Evolutionary conservation across 2,888 invertebrate genomes (phyloP).

Genomic region (Fragum sueziense): DNA sequence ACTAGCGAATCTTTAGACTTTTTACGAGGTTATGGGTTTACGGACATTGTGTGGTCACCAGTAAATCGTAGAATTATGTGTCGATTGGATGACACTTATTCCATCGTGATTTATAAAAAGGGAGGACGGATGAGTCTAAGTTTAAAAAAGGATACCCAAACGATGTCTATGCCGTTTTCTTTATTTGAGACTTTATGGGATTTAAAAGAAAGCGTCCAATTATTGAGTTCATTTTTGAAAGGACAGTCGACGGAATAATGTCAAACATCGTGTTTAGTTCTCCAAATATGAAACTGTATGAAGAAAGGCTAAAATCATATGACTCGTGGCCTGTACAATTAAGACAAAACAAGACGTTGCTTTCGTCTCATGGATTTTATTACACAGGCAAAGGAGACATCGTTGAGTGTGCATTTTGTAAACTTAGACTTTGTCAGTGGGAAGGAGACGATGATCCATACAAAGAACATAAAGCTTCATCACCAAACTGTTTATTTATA

Average conservation of each 20-base stretch:
- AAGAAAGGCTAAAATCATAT: conserved; percentile 12
- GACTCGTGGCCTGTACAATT: conserved; percentile 37
- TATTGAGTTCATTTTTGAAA: conserved; percentile 34
- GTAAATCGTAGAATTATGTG: conserved; percentile 8
- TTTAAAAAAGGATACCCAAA: conserved; percentile 24
- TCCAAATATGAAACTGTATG: conserved; percentile 18
- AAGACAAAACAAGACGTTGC: conserved; percentile 26
- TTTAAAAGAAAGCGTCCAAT: conserved; percentile 40
- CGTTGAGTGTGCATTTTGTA: conserved; percentile 8
- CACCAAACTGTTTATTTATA: conserved; percentile 38
- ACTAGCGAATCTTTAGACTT: conserved; percentile 6
- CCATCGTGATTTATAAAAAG: conserved; percentile 15
- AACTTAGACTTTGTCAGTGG: conserved; percentile 6
- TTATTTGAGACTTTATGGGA: conserved; percentile 28
- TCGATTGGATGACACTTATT: conserved; percentile 17
- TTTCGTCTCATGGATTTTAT: conserved; percentile 11
- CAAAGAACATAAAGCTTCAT: conserved; percentile 17
- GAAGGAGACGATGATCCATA: conserved; percentile 7
- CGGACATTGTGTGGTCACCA: conserved; percentile 26
- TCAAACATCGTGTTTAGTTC: conserved; percentile 19
- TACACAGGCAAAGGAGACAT: conserved; percentile 15
- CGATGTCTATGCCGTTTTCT: conserved; percentile 9
- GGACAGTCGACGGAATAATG: conserved; percentile 25
- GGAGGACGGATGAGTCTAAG: conserved; percentile 3
- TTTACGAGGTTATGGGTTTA: conserved; percentile 24